Evolutionary conservation across 2,888 invertebrate genomes (phyloP).

Genomic region (Mycogona germanica): DNA sequence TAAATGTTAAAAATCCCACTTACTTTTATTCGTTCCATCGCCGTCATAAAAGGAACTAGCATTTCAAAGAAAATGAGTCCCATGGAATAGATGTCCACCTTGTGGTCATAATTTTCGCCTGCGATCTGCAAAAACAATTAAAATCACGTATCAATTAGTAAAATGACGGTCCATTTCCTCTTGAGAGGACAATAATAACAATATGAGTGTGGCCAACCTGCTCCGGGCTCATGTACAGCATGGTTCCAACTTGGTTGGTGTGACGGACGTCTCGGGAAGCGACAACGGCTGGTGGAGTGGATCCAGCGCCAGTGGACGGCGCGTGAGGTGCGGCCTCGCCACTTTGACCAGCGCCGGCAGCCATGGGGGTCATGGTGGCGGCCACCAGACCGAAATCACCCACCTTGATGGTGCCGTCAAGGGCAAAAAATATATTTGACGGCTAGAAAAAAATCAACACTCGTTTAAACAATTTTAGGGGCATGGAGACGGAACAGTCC

Average conservation of each 20-base stretch:
- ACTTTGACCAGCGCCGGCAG: slow-evolving; percentile 19
- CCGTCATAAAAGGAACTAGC: slow-evolving; percentile 75
- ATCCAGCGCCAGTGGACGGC: slow-evolving; percentile 29
- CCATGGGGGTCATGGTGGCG: slow-evolving; percentile 51
- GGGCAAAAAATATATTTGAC: slow-evolving; percentile 85
- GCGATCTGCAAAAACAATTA: slow-evolving; percentile 38
- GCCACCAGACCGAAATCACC: slow-evolving; percentile 99
- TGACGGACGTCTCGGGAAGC: slow-evolving; percentile 30
- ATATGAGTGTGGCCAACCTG: slow-evolving; percentile 43
- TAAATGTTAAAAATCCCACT: neutral
- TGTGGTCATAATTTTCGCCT: slow-evolving; percentile 64
- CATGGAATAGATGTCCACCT: slow-evolving; percentile 90
- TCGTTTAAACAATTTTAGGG: neutral
- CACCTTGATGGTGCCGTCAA: slow-evolving; percentile 81
- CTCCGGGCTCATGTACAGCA: slow-evolving; percentile 97
- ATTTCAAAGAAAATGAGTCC: slow-evolving; percentile 91
- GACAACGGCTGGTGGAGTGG: neutral
- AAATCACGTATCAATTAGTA: slow-evolving; percentile 25
- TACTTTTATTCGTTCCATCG: slow-evolving; percentile 72
- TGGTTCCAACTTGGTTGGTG: slow-evolving; percentile 63
- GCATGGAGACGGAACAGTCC: neutral
- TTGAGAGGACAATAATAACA: neutral
- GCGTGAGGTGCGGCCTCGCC: slow-evolving; percentile 17
- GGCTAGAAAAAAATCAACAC: slow-evolving; percentile 42
- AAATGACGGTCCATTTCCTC: no score